Percentiles rank a stretch among this genome's conserved stretches.
Conservation (phyloP, 1,140 invertebrate species). For the Sweltsa coloradensis region DNA sequence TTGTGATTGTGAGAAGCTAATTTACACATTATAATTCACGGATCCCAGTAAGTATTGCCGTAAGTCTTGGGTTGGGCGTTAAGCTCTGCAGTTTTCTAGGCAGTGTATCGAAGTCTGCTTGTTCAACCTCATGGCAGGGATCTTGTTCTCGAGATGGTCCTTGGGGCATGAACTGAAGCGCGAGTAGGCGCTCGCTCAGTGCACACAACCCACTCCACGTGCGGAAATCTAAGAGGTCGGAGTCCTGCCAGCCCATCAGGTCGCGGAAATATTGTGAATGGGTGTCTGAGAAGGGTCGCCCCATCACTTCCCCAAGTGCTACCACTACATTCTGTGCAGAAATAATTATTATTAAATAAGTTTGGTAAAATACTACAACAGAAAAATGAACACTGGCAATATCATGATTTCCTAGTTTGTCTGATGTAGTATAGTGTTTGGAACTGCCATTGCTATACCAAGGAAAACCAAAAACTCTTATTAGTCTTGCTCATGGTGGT, state of each 20-base stretch:
- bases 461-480: no score
- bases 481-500: no score
- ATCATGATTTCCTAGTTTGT: no score
- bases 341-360: slow-evolving; percentile 11
- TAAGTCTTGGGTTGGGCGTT: slow-evolving; percentile 2
- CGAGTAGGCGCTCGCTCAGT: slow-evolving; percentile 44
- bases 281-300: slow-evolving; percentile 35
- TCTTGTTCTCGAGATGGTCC: no score
- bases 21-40: slow-evolving; percentile 5
- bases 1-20: background rate
- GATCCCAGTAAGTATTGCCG: slow-evolving; percentile 1
- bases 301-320: slow-evolving; percentile 46
- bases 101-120: slow-evolving; percentile 7
- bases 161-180: background rate
- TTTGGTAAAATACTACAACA: no score
- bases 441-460: no score
- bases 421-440: no score
- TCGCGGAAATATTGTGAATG: slow-evolving; percentile 32
- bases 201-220: slow-evolving; percentile 56
- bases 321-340: slow-evolving; percentile 33
- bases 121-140: slow-evolving; percentile 9
- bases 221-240: slow-evolving; percentile 41
- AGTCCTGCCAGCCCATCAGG: slow-evolving; percentile 36
- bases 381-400: no score
- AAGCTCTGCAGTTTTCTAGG: background rate